Base-by-base conservation (phyloP, 53 echinoderm and acorn worm species). In the Mesocentrotus franciscanus region DNA sequence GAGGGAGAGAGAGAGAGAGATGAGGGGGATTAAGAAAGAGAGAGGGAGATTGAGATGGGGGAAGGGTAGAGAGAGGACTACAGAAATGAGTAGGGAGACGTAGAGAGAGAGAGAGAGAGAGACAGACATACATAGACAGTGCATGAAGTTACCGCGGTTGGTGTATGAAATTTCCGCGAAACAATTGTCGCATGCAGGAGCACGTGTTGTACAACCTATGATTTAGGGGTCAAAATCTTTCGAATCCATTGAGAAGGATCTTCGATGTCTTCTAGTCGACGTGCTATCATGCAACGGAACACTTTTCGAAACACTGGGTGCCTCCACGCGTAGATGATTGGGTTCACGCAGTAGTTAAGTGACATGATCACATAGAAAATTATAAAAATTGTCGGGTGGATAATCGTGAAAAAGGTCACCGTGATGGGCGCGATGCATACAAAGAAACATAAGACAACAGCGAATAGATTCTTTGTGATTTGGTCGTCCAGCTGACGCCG, bases 301-400 rank as follows among this genome's bases (percentile, higher is more conserved):
- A 91, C 91, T 20, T 39, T 61, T 0, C 91, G 91, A 58, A 91
- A 91, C 66, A 61, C 91, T 16, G 91, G 91, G 64, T 91, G 91
- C 27, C 34, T 20, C 22, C 61, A 56, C 11, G 66, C 91, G 13
- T 91, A 91, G 20, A 91, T 91, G 34, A 91, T 8, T 2, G 91
- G 91, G 22, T 91, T 91, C 35, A 91, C 18, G 22, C 57, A 61
- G 64, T 91, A 91, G 32, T 29, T 91, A 33, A 91, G 13, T 10
- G 91, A 91, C 91, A 91, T 91, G 10, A 91, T 22, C 4, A 34
- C 64, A n/a, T 66, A 91, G 91, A 61, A 91, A 66, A 8, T 20
- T 34, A 91, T 66, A 29, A 66, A 18, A 8, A 91, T 6, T 36
- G 22, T 39, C 17, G 66, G 62, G 24, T 62, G 18, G 8, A 91